Conservation (phyloP, 2,888 invertebrate genomes). For the Eristalis tenax region DNA sequence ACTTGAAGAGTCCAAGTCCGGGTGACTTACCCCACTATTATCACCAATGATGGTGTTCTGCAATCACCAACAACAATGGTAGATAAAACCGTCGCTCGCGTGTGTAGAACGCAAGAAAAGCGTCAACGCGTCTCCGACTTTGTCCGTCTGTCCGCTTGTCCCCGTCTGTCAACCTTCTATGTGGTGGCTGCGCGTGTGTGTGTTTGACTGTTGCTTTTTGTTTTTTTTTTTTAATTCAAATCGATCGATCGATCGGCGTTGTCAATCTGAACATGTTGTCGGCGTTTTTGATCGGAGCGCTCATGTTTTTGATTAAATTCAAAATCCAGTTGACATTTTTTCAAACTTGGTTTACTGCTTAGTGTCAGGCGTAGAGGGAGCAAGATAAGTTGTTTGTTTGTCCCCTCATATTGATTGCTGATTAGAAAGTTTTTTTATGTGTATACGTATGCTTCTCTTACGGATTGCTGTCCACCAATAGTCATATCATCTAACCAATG, state of each 20-base stretch:
- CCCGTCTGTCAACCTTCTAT: conserved; percentile 11
- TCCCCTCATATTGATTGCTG: conserved; percentile 42
- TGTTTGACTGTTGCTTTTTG: conserved; percentile 18
- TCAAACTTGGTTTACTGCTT: conserved; percentile 41
- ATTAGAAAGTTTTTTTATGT: conserved; percentile 30
- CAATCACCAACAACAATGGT: conserved; percentile 25
- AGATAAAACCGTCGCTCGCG: conserved; percentile 45
- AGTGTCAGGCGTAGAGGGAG: conserved; percentile 18
- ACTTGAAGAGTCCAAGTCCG: conserved; percentile 44
- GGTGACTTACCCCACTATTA: conserved; percentile 36
- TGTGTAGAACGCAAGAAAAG: conserved; percentile 14
- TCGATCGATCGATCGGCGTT: conserved; percentile 67
- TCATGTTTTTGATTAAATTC: conserved; percentile 70
- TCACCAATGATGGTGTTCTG: conserved; percentile 12
- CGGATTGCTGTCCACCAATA: conserved; percentile 18
- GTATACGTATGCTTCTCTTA: conserved; percentile 3
- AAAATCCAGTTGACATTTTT: conserved; percentile 60
- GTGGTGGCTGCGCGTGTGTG: conserved; percentile 10
- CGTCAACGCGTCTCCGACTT: conserved; percentile 7
- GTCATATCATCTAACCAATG: conserved; percentile 11
- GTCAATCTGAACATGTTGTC: conserved; percentile 71
- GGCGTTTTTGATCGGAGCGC: conserved; percentile 67
- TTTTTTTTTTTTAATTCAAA: conserved; percentile 66
- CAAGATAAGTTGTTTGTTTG: conserved; percentile 42
- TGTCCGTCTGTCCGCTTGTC: conserved; percentile 5